These are phyloP conservation scores for Hipposideros armiger DNA, from an alignment of 2,113 vertebrate genomes.

Conservation along the genomic window DNA sequence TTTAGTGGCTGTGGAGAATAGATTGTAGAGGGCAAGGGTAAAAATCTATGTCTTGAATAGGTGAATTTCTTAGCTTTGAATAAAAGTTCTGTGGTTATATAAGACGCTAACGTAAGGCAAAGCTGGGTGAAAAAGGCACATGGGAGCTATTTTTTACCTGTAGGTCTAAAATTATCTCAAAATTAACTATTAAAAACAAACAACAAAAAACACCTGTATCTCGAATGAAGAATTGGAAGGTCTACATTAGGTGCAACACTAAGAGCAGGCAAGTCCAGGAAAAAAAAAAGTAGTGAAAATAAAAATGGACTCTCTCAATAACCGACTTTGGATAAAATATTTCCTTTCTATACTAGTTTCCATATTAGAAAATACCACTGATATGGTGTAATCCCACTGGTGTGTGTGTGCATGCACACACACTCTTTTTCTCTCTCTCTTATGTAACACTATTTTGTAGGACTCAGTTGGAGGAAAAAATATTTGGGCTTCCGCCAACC, in stretches of 20 bases:
- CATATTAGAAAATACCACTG: not conserved
- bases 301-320: not conserved
- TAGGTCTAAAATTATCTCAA: not conserved
- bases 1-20: constrained; percentile 43
- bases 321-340: not conserved
- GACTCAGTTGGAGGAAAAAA: not conserved
- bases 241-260: not conserved
- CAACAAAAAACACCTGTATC: not conserved
- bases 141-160: not conserved
- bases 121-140: not conserved
- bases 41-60: not conserved
- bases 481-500: not conserved
- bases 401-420: too few relatives aligned
- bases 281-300: not conserved
- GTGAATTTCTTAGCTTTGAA: constrained; percentile 42
- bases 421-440: too few relatives aligned
- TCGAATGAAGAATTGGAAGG: constrained; percentile 13
- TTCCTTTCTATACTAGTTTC: not conserved
- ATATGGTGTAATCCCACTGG: not conserved
- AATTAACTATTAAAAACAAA: constrained; percentile 26
- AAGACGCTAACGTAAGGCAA: not conserved
- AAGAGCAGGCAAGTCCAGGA: not conserved
- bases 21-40: not conserved
- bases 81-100: not conserved
- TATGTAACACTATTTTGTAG: not conserved